Conservation (phyloP, 1,140 invertebrate genomes). For the Bathynomus jamesi region DNA sequence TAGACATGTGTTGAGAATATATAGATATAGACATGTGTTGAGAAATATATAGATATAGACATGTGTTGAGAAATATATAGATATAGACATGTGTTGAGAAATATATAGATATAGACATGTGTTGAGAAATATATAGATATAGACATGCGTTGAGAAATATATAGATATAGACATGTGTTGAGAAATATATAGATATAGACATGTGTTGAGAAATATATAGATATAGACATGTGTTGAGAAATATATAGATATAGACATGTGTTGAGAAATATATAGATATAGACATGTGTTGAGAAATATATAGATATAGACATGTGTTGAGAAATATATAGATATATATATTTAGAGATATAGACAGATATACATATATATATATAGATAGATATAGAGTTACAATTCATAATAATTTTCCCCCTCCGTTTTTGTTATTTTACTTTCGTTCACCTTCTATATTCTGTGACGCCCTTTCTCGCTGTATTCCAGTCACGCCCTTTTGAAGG, state of each 20-base stretch:
- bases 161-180: not conserved
- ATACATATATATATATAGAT: slow-evolving; percentile 3
- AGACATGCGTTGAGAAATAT: not conserved
- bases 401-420: no score
- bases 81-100: not conserved
- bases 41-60: not conserved
- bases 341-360: not conserved
- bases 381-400: not conserved
- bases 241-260: slow-evolving; percentile 6
- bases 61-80: not conserved
- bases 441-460: no score
- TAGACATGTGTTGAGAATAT: not conserved
- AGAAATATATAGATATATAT: slow-evolving; percentile 1
- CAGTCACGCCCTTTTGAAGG: not conserved
- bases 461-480: no score
- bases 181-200: slow-evolving; percentile 4
- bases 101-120: not conserved
- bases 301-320: not conserved
- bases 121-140: not conserved
- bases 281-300: slow-evolving; percentile 1
- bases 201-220: not conserved
- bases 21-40: slow-evolving; percentile 4
- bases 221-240: not conserved
- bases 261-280: slow-evolving; percentile 5
- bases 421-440: no score